Conservation (phyloP, 2,888 invertebrate species). For the Tachina grossa region DNA sequence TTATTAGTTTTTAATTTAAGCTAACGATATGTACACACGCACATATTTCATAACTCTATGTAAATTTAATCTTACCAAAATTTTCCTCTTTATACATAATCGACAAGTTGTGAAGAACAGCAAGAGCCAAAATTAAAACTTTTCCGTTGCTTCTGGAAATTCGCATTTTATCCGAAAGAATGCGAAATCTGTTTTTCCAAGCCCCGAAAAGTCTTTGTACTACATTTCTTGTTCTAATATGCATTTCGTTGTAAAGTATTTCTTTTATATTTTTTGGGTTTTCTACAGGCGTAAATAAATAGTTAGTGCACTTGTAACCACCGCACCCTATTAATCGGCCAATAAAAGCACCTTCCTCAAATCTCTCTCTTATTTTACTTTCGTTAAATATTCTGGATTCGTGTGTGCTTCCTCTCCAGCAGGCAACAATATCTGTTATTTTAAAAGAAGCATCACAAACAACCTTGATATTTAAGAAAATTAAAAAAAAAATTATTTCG, state of each 20-base stretch:
- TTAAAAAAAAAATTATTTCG: neutral
- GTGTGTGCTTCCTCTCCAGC: constrained; percentile 14
- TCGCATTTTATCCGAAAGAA: constrained; percentile 43
- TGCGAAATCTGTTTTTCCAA: constrained; percentile 35
- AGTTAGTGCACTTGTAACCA: constrained; percentile 38
- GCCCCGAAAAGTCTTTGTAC: constrained; percentile 25
- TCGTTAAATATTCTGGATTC: constrained; percentile 33
- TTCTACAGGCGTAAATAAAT: constrained; percentile 36
- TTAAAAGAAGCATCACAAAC: constrained; percentile 39
- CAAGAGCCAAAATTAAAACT: constrained; percentile 37
- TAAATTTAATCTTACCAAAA: constrained; percentile 9
- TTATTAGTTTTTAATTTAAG: no score
- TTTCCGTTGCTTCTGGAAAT: constrained; percentile 34
- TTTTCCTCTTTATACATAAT: constrained; percentile 1
- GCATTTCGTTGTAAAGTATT: constrained; percentile 29
- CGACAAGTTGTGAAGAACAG: constrained; percentile 52
- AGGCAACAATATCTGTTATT: constrained; percentile 45
- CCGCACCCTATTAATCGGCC: constrained; percentile 32
- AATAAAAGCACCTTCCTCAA: constrained; percentile 36
- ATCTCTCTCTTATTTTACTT: constrained; percentile 39
- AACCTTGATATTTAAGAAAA: neutral
- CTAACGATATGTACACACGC: neutral
- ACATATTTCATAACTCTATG: no score
- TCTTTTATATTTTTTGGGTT: constrained; percentile 30
- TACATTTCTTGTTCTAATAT: constrained; percentile 38